Evolutionary conservation across 1,140 invertebrate species (phyloP).

Genomic region (Pogonomyrmex californicus): DNA sequence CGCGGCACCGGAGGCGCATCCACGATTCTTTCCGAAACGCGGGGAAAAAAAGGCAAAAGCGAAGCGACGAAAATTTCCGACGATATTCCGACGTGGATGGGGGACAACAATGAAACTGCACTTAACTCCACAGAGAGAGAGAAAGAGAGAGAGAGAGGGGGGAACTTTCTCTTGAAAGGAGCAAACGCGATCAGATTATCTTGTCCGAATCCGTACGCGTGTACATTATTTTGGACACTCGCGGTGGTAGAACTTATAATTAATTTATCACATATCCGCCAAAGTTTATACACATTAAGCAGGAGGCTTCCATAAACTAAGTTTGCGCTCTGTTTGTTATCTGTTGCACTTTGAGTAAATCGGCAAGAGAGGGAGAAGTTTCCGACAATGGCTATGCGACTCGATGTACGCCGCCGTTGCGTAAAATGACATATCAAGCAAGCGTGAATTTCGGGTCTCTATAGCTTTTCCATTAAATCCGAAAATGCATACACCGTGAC

Average conservation of each 20-base stretch:
- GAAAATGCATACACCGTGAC: slow-evolving; percentile 15
- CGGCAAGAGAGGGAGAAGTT: slow-evolving; percentile 22
- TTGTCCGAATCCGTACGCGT: slow-evolving; percentile 10
- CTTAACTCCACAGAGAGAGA: neutral
- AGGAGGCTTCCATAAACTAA: slow-evolving; percentile 34
- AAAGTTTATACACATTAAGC: slow-evolving; percentile 45
- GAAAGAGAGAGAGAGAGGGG: neutral
- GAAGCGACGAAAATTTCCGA: slow-evolving; percentile 32
- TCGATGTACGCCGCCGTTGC: slow-evolving; percentile 15
- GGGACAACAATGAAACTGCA: neutral
- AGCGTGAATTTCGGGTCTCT: slow-evolving; percentile 53
- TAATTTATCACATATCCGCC: slow-evolving; percentile 55
- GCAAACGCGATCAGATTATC: slow-evolving; percentile 16
- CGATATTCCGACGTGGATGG: neutral
- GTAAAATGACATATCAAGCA: slow-evolving; percentile 49
- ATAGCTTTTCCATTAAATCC: slow-evolving; percentile 14
- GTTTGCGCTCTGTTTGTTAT: slow-evolving; percentile 55
- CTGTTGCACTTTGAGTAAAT: slow-evolving; percentile 55
- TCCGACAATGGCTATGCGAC: slow-evolving; percentile 39
- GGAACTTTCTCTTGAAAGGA: neutral
- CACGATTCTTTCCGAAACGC: neutral
- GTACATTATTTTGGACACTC: slow-evolving; percentile 35
- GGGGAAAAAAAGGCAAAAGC: neutral
- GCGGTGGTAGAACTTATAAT: slow-evolving; percentile 39
- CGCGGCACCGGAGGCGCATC: neutral